Evolutionary conservation across 2,888 invertebrate genomes (phyloP), one percentile per base, ranked within the genome.

Genomic region (Neoitamus cyanurus): DNA sequence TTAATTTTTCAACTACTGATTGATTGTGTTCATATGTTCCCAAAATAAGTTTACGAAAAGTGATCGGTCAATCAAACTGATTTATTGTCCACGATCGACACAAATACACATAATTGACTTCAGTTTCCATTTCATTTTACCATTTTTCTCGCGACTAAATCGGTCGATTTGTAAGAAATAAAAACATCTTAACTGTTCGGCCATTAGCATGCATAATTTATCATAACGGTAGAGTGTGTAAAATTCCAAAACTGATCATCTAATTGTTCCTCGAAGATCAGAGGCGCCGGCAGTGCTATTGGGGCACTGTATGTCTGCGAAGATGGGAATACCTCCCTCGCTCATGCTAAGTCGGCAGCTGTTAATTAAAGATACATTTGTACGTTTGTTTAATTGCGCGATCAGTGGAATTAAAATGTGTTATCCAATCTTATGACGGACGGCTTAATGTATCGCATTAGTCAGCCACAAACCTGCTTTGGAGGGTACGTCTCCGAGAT

Each of bases 161-260:
- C 25, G 6, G 15, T 58, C 58, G 25, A 58, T 58, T 20, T 58
- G 58, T 9, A 2, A 20, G 58, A 20, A 20, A 9, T 20, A 58
- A 58, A 58, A 58, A 20, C 58, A 58, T 25, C 15, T 58, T 25
- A 58, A 9, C 58, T 20, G 20, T 15, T 1, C 9, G 9, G 9
- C 58, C 20, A 80, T 80, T 80, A 30, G 78, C 78, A 80, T 80
- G 20, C n/a, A 80, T 80, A 80, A 80, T 30, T 80, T 58, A 58
- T 34, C 1, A 9, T 20, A 80, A 80, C 77, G 77, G 77, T 80
- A 15, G 25, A 80, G 15, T 80, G 48, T 80, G 58, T 58, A 37
- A 80, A 31, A 58, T 20, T 31, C 31, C 42, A 31, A 58, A 58
- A 58, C 58, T 58, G 78, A 48, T 28, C 48, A n/a, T 28, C 78